Conservation (phyloP, 2,888 invertebrate species). For the Ophion slaviceki region DNA sequence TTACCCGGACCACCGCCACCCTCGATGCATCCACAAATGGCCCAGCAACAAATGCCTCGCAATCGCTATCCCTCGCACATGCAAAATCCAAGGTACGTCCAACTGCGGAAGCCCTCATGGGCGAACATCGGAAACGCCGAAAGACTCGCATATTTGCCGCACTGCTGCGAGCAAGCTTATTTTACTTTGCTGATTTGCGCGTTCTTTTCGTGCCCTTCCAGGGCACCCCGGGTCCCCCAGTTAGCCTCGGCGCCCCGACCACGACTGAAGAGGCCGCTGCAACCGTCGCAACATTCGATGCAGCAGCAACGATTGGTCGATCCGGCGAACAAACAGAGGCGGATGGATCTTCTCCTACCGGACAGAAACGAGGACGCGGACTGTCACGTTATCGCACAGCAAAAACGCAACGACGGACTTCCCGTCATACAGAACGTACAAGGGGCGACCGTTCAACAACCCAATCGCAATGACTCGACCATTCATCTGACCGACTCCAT, state of each 20-base stretch:
- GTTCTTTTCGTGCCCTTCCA: slow-evolving; percentile 54
- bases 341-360: slow-evolving; percentile 88
- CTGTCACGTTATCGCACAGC: slow-evolving; percentile 90
- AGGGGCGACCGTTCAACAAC: slow-evolving; percentile 82
- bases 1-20: slow-evolving; percentile 75
- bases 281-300: slow-evolving; percentile 70
- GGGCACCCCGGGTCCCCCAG: slow-evolving; percentile 77
- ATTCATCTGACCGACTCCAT: slow-evolving; percentile 90
- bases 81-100: slow-evolving; percentile 69
- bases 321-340: slow-evolving; percentile 81
- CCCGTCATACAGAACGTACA: slow-evolving; percentile 91
- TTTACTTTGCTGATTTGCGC: too few species aligned
- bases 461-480: slow-evolving; percentile 84
- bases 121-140: not conserved
- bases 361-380: slow-evolving; percentile 90
- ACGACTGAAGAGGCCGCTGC: slow-evolving; percentile 79
- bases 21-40: slow-evolving; percentile 77
- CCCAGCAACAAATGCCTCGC: slow-evolving; percentile 77
- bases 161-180: not conserved
- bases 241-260: slow-evolving; percentile 78
- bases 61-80: slow-evolving; percentile 74
- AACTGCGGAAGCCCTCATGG: not conserved
- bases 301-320: slow-evolving; percentile 75
- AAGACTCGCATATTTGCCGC: not conserved
- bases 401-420: slow-evolving; percentile 89